phyloP scores from a whole-genome alignment of 2,888 invertebrate species.

The Diarsia brunnea region DNA sequence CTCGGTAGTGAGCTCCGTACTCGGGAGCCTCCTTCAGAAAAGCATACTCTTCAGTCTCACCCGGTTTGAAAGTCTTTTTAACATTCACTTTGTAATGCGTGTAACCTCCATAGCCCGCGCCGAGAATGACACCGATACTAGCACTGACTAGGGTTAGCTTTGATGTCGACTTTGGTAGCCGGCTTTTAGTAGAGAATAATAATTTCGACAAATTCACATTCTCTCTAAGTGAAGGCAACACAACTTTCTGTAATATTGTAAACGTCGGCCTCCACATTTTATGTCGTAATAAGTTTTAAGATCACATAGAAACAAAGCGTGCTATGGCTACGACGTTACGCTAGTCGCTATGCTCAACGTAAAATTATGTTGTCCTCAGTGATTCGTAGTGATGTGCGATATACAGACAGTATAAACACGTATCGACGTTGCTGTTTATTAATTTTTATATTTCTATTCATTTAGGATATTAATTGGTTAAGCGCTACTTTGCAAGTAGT shows the following conservation, averaged over 20 bases:
- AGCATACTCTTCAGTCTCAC: constrained; percentile 83
- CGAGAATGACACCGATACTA: constrained; percentile 90
- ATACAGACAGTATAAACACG: no score
- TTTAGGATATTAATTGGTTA: no score
- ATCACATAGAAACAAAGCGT: constrained; percentile 57
- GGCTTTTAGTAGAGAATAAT: constrained; percentile 82
- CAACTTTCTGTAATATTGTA: constrained; percentile 79
- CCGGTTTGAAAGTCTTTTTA: constrained; percentile 74
- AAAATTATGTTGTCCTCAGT: constrained; percentile 15
- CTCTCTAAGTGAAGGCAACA: constrained; percentile 79
- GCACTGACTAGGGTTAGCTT: constrained; percentile 91
- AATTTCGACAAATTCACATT: constrained; percentile 76
- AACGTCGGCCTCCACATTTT: constrained; percentile 86
- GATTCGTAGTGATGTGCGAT: neutral
- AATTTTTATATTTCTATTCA: no score
- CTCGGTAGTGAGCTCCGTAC: constrained; percentile 89
- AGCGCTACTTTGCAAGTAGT: no score
- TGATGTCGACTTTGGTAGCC: constrained; percentile 81
- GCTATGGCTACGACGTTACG: neutral
- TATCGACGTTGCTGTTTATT: no score
- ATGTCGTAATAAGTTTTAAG: constrained; percentile 24
- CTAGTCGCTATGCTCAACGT: neutral
- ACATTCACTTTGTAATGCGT: constrained; percentile 87
- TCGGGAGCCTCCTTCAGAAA: constrained; percentile 87
- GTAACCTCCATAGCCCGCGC: constrained; percentile 90